Conservation (phyloP, 2,113 vertebrate genomes). For the Lampris megalopsis region DNA sequence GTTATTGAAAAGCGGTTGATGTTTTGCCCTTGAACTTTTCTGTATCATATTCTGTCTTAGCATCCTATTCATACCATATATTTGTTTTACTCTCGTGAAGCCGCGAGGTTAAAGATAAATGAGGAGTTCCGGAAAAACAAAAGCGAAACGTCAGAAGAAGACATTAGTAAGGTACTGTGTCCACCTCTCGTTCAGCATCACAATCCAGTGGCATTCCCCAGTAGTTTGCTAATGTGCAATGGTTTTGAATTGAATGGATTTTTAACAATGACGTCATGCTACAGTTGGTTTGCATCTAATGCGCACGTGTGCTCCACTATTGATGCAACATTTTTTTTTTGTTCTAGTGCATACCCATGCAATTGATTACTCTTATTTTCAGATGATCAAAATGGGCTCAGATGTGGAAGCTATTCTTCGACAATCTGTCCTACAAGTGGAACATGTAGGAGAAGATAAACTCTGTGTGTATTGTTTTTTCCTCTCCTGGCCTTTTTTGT, state of each 20-base stretch:
- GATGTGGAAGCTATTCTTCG: slow-evolving; percentile 80
- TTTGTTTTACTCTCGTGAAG: slow-evolving; percentile 51
- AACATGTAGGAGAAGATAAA: slow-evolving; percentile 72
- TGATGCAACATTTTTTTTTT: too few relatives aligned
- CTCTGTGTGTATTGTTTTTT: slow-evolving; percentile 66
- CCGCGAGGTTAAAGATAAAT: slow-evolving; percentile 82
- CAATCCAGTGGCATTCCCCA: too few relatives aligned
- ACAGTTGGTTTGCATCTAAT: too few relatives aligned
- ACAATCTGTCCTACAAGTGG: slow-evolving; percentile 74
- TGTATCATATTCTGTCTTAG: not conserved
- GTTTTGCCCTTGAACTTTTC: too few relatives aligned
- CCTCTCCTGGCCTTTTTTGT: not conserved
- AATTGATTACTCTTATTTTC: slow-evolving; percentile 5
- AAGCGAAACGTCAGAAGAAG: slow-evolving; percentile 76
- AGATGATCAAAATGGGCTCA: slow-evolving; percentile 84
- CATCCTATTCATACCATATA: not conserved
- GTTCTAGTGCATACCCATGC: too few relatives aligned
- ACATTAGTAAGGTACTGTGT: slow-evolving; percentile 76
- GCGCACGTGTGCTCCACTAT: too few relatives aligned
- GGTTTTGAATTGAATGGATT: too few relatives aligned
- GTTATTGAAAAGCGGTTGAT: too few relatives aligned
- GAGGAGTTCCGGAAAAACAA: slow-evolving; percentile 83
- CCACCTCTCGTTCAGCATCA: not conserved
- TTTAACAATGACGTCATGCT: too few relatives aligned
- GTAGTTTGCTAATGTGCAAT: too few relatives aligned